Conservation (phyloP, 2,113 vertebrate genomes). For the Cathartes aura region DNA sequence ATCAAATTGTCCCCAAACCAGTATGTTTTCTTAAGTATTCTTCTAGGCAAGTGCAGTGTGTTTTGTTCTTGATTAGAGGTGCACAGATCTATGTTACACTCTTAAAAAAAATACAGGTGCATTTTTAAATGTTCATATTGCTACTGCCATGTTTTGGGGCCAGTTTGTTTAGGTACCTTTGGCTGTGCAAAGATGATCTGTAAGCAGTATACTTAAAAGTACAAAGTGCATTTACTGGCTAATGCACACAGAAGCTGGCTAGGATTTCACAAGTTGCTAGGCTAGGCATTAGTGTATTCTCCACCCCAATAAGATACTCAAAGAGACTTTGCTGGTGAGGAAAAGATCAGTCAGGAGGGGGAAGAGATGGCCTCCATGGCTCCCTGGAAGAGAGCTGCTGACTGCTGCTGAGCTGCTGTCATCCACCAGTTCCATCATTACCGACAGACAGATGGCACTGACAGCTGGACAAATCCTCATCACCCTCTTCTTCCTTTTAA, state of each 20-base stretch:
- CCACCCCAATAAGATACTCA: neutral
- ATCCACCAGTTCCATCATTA: neutral
- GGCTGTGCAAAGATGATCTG: neutral
- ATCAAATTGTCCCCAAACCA: neutral
- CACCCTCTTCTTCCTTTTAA: neutral
- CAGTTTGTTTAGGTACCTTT: neutral
- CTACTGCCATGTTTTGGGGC: neutral
- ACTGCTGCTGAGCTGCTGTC: neutral
- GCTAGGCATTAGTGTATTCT: neutral
- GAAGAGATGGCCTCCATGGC: neutral
- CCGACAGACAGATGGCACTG: neutral
- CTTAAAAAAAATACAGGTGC: neutral
- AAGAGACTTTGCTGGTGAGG: neutral
- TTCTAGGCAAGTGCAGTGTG: neutral
- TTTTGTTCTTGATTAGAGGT: neutral
- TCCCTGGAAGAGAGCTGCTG: neutral
- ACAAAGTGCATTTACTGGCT: neutral
- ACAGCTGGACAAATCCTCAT: neutral
- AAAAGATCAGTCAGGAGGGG: neutral
- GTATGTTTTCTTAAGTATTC: neutral
- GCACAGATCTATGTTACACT: too few relatives aligned
- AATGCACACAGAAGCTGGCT: neutral
- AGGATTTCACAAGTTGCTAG: neutral
- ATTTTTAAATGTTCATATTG: neutral
- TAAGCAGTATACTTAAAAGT: neutral